Percentiles rank a stretch among this genome's conserved stretches.
Conservation (phyloP, 1,140 invertebrate species). For the Drosophila virilis region DNA sequence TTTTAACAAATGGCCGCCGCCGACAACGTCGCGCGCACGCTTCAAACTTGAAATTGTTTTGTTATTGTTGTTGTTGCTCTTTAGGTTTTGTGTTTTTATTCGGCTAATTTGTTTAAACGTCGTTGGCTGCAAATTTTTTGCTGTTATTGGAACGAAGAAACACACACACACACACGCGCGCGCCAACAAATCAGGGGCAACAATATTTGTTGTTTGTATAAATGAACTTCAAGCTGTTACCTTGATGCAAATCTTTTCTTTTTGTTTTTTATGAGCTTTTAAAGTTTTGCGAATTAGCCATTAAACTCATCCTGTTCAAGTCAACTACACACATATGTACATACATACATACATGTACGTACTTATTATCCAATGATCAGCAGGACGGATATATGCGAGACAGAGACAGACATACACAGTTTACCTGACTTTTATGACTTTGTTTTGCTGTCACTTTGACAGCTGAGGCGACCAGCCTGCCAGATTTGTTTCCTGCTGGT, state of each 20-base stretch:
- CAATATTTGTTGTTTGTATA: conserved; percentile 41
- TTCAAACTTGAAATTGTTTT: conserved; percentile 75
- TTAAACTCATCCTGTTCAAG: conserved; percentile 42
- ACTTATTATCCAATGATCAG: conserved; percentile 9
- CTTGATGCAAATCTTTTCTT: conserved; percentile 44
- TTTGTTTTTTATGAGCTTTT: conserved; percentile 34
- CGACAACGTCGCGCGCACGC: conserved; percentile 30
- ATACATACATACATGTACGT: neutral
- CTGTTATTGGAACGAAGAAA: conserved; percentile 53
- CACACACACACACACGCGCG: conserved; percentile 23
- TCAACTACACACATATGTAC: conserved; percentile 12
- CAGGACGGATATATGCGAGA: conserved; percentile 13
- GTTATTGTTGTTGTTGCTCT: conserved; percentile 40
- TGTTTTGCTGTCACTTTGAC: conserved; percentile 41
- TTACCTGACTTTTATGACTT: conserved; percentile 37
- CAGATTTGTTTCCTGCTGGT: conserved; percentile 37
- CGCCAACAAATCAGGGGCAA: conserved; percentile 43
- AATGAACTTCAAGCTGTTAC: conserved; percentile 50
- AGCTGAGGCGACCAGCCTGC: conserved; percentile 30
- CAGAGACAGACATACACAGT: conserved; percentile 30
- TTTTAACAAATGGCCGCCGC: conserved; percentile 62
- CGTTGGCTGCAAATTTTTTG: conserved; percentile 70
- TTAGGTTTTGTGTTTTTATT: conserved; percentile 50
- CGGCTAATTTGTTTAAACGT: conserved; percentile 67
- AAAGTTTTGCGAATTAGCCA: conserved; percentile 29